Percentiles rank a stretch among this genome's conserved stretches.
Conservation (phyloP, 2,888 invertebrate species). For the Ophion obscuratus region DNA sequence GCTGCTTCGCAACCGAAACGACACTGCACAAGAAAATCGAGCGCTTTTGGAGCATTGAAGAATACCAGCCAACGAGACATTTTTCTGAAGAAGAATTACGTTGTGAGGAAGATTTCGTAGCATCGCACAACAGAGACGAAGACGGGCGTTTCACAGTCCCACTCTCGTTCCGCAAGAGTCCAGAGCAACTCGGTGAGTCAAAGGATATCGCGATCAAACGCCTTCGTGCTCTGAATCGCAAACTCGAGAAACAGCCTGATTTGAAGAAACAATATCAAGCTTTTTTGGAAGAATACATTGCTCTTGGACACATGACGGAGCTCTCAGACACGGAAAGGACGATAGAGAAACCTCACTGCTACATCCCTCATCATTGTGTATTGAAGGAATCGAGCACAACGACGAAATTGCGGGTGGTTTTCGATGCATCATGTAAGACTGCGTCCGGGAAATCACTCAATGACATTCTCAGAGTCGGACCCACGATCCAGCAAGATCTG, state of each 20-base stretch:
- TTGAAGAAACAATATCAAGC: no score
- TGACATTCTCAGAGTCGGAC: constrained; percentile 68
- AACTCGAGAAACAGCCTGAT: no score
- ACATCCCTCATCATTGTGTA: constrained; percentile 3
- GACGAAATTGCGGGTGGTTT: constrained; percentile 3
- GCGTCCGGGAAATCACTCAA: constrained; percentile 69
- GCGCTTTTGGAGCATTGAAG: constrained; percentile 23
- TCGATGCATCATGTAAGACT: no score
- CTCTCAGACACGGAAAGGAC: constrained; percentile 9
- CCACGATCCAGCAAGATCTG: constrained; percentile 57
- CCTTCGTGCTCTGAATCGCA: no score
- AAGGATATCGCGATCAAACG: constrained; percentile 5
- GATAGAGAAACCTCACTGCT: constrained; percentile 11
- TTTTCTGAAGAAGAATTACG: constrained; percentile 15
- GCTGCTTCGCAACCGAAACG: constrained; percentile 5
- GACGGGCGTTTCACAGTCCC: constrained; percentile 21
- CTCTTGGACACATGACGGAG: constrained; percentile 7
- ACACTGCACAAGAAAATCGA: constrained; percentile 2
- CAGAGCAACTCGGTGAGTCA: constrained; percentile 11
- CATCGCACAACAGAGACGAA: constrained; percentile 4
- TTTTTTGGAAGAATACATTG: constrained; percentile 6
- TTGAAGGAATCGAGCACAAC: constrained; percentile 11
- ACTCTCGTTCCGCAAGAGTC: constrained; percentile 19
- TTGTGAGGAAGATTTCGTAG: constrained; percentile 23
- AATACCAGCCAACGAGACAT: constrained; percentile 13